Percentiles rank a stretch among this genome's conserved stretches.
Conservation (phyloP, 23 tunicate genomes). For the Oikopleura dioica region DNA sequence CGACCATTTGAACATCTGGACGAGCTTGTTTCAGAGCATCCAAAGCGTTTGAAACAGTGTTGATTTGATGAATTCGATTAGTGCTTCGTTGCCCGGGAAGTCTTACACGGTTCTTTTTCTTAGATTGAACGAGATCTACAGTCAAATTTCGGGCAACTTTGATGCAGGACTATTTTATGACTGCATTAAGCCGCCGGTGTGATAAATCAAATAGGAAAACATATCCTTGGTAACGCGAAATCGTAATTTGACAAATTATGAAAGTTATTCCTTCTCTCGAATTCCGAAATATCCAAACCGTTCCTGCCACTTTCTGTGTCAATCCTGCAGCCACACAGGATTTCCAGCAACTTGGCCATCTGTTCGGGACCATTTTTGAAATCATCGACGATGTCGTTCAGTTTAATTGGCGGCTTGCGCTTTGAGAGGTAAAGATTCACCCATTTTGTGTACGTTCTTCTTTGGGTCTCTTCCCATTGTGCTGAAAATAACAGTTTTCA, state of each 20-base stretch:
- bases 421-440: conserved; percentile 75
- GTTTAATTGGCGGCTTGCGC: conserved; percentile 17
- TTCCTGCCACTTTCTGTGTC: too few relatives aligned
- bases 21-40: neutral
- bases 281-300: too few relatives aligned
- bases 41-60: neutral
- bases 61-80: neutral
- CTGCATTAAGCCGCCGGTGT: too few relatives aligned
- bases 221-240: too few relatives aligned
- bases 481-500: conserved; percentile 16
- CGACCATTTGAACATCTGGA: conserved; percentile 55
- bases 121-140: too few relatives aligned
- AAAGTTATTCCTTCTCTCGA: too few relatives aligned
- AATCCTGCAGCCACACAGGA: neutral
- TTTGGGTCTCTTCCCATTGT: conserved; percentile 39
- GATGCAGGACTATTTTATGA: too few relatives aligned
- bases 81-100: too few relatives aligned
- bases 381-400: conserved; percentile 5
- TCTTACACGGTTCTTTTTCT: too few relatives aligned
- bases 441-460: conserved; percentile 92
- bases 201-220: too few relatives aligned
- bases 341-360: conserved; percentile 3
- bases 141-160: too few relatives aligned
- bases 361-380: neutral
- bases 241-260: too few relatives aligned